phyloP scores from a whole-genome alignment of 92 coral and sea anemone species.

The Paramuricea clavata region DNA sequence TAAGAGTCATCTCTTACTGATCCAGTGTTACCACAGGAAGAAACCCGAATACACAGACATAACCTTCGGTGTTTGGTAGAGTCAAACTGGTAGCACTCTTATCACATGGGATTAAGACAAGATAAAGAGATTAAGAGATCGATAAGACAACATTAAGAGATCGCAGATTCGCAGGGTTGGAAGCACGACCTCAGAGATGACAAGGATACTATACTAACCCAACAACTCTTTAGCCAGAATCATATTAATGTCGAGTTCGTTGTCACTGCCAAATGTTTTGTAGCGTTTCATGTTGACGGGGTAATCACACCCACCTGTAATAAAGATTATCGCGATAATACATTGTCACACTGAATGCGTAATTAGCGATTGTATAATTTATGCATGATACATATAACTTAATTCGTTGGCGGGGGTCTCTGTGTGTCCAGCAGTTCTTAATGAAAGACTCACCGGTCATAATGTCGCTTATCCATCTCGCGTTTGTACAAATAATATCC shows the following conservation, averaged over 20 bases:
- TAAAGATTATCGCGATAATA: neutral
- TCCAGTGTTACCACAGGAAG: too few species aligned
- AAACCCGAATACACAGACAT: too few species aligned
- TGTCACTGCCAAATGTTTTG: conserved; percentile 71
- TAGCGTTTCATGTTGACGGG: conserved; percentile 59
- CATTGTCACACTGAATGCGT: too few species aligned
- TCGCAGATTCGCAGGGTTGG: neutral
- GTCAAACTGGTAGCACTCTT: too few species aligned
- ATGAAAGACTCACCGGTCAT: conserved; percentile 68
- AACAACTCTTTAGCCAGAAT: conserved; percentile 73
- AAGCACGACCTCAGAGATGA: neutral
- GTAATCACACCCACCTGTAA: conserved; percentile 42
- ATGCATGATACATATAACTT: too few species aligned
- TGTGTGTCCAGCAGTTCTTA: too few species aligned
- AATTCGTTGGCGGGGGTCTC: too few species aligned
- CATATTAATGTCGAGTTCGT: conserved; percentile 64
- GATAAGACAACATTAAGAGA: neutral
- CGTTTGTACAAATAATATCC: conserved; percentile 93
- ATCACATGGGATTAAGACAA: too few species aligned
- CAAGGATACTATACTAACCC: conserved; percentile 56
- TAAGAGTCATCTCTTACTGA: too few species aligned
- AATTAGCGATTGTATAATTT: too few species aligned
- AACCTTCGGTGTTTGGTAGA: too few species aligned
- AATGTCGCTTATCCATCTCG: conserved; percentile 88
- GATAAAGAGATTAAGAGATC: too few species aligned